phyloP scores from a whole-genome alignment of 30 jellyfish, hydroid and myxozoan genomes.

The Turritopsis dohrnii region DNA sequence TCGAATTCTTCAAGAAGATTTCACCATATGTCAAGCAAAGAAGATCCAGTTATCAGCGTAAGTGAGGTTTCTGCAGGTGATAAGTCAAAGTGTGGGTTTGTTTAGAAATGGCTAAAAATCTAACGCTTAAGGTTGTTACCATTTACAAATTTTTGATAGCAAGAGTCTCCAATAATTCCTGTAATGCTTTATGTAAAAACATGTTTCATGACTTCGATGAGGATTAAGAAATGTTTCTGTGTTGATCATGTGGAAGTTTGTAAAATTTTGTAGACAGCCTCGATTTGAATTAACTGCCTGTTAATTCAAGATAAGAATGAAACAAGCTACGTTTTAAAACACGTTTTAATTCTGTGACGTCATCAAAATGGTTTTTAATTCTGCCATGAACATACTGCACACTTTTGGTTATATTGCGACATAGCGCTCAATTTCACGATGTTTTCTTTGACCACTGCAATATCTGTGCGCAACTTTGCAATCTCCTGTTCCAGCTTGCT shows the following conservation, averaged over 20 bases:
- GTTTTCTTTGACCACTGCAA: conserved; percentile 27
- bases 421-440: conserved; percentile 30
- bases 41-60: conserved; percentile 72
- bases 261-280: too few relatives aligned
- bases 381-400: conserved; percentile 42
- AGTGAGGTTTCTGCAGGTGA: not conserved
- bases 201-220: not conserved
- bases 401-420: conserved; percentile 25
- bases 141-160: too few relatives aligned
- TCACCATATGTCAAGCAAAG: conserved; percentile 72
- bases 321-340: too few relatives aligned
- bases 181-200: not conserved
- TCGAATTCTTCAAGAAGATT: conserved; percentile 75
- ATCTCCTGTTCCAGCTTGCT: not conserved
- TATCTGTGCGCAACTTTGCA: not conserved
- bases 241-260: not conserved
- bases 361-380: not conserved
- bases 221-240: not conserved
- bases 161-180: too few relatives aligned
- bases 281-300: too few relatives aligned
- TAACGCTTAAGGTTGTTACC: too few relatives aligned
- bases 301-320: too few relatives aligned
- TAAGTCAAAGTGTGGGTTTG: too few relatives aligned
- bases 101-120: not conserved
- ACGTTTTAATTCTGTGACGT: not conserved